Conservation (phyloP, 2,888 invertebrate genomes). For the Hyposoter didymator region DNA sequence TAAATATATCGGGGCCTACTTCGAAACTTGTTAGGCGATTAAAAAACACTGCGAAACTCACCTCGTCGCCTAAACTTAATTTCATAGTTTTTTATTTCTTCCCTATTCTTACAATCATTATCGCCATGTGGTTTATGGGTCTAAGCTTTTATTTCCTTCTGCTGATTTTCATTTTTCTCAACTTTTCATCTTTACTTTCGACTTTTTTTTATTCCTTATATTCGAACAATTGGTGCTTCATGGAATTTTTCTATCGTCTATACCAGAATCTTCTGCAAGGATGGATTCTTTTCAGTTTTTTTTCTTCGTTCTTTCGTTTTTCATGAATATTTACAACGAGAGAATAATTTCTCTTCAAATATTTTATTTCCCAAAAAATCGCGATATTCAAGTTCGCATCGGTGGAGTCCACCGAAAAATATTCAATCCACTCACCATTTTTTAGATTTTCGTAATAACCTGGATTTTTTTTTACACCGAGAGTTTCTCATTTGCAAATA, state of each 20-base stretch:
- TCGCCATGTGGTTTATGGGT: constrained; percentile 61
- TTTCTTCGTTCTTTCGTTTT: not conserved
- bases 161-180: constrained; percentile 50
- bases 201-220: not conserved
- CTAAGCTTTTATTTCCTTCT: constrained; percentile 65
- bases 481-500: too few species aligned
- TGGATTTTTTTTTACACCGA: too few species aligned
- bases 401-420: too few species aligned
- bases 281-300: not conserved
- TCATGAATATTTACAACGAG: not conserved
- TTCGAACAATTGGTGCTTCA: not conserved
- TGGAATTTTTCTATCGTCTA: constrained; percentile 18
- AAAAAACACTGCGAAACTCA: constrained; percentile 46
- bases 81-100: constrained; percentile 37
- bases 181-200: constrained; percentile 30
- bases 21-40: constrained; percentile 30
- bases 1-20: constrained; percentile 41
- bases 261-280: not conserved
- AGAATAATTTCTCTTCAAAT: not conserved
- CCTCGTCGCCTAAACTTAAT: constrained; percentile 19
- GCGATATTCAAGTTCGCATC: too few species aligned
- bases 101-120: constrained; percentile 50
- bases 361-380: not conserved
- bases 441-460: too few species aligned
- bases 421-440: too few species aligned